Evolutionary conservation across 2,113 vertebrate species (phyloP).

Genomic region (Mesoclemmys tuberculata): DNA sequence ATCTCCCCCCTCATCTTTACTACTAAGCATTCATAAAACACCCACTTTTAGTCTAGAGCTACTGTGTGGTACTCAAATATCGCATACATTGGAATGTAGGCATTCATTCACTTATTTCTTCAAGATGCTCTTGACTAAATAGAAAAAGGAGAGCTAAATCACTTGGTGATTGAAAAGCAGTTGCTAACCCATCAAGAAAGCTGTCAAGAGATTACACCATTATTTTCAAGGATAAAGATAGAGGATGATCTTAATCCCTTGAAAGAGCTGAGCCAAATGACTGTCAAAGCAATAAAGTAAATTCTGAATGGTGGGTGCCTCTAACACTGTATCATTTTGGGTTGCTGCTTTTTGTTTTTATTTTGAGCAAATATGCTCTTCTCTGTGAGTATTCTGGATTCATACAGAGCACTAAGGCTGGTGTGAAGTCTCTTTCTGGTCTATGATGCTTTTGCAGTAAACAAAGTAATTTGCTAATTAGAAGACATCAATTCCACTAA

Average conservation of each 20-base stretch:
- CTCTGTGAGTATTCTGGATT: neutral
- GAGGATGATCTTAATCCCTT: constrained; percentile 15
- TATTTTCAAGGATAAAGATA: constrained; percentile 49
- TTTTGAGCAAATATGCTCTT: neutral
- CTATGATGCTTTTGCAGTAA: neutral
- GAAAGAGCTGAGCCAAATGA: constrained; percentile 45
- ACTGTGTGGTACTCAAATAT: neutral
- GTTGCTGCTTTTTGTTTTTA: neutral
- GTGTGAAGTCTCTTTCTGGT: neutral
- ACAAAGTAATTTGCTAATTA: neutral
- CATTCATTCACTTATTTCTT: constrained; percentile 45
- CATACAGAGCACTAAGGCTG: neutral
- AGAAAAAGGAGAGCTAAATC: constrained; percentile 51
- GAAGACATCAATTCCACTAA: neutral
- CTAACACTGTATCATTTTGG: neutral
- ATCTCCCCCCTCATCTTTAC: neutral
- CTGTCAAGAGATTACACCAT: constrained; percentile 44
- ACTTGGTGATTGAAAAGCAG: constrained; percentile 46
- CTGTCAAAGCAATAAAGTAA: constrained; percentile 21
- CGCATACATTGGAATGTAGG: neutral
- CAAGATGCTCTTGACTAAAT: constrained; percentile 48
- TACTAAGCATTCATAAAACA: neutral
- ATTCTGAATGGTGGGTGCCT: neutral
- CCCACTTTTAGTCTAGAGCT: neutral
- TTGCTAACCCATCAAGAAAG: constrained; percentile 51